Evolutionary conservation across 2,797 vertebrate genomes (phyloP).

Genomic region (Cheirogaleus major): DNA sequence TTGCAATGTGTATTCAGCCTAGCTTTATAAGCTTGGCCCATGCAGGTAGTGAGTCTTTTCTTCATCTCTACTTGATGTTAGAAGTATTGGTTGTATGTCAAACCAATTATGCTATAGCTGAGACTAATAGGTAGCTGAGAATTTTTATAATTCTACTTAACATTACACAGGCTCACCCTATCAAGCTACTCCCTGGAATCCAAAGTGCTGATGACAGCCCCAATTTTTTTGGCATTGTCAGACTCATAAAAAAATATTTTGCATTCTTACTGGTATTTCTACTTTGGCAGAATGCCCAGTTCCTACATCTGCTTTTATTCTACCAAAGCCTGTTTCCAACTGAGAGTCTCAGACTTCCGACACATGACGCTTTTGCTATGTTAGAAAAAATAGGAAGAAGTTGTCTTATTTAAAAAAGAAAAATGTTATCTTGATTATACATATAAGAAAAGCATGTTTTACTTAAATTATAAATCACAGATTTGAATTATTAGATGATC

Average conservation of each 20-base stretch:
- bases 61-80: neutral
- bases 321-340: conserved; percentile 37
- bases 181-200: neutral
- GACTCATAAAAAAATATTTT: conserved; percentile 57
- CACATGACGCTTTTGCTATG: neutral
- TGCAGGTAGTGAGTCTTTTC: neutral
- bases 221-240: conserved; percentile 27
- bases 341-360: conserved; percentile 27
- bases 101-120: neutral
- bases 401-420: conserved; percentile 22
- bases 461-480: neutral
- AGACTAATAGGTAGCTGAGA: conserved; percentile 5
- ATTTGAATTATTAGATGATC: neutral
- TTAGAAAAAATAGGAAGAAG: neutral
- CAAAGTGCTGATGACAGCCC: conserved; percentile 36
- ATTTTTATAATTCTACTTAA: conserved; percentile 36
- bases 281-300: conserved; percentile 36
- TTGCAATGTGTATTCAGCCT: neutral
- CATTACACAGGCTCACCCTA: neutral
- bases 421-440: neutral
- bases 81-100: neutral
- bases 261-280: conserved; percentile 53
- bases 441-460: neutral
- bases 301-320: conserved; percentile 51
- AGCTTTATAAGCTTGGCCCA: neutral